These are phyloP conservation scores for Drosophila albomicans DNA, from an alignment of 1,140 invertebrate genomes.

Conservation along the genomic window DNA sequence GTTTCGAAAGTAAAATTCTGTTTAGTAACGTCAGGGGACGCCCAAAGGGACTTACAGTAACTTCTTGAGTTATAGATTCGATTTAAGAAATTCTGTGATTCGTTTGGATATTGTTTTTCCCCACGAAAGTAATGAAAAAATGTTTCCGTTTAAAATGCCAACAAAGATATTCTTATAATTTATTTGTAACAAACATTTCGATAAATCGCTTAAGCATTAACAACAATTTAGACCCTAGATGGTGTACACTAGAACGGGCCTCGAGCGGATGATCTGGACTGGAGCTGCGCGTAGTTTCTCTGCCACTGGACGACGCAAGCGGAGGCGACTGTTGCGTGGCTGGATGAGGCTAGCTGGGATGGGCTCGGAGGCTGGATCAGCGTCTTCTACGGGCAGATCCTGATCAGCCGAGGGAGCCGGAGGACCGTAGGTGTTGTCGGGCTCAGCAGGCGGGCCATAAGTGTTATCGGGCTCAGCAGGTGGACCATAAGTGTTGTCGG, in stretches of 20 bases:
- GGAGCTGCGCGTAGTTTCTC: slow-evolving; percentile 65
- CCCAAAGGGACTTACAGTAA: not conserved
- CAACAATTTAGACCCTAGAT: slow-evolving; percentile 49
- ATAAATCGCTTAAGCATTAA: slow-evolving; percentile 24
- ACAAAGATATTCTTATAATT: slow-evolving; percentile 27
- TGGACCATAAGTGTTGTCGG: slow-evolving; percentile 66
- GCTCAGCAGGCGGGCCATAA: slow-evolving; percentile 63
- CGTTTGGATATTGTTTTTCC: no score
- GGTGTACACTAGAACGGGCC: slow-evolving; percentile 70
- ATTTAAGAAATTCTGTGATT: not conserved
- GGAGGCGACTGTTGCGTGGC: slow-evolving; percentile 66
- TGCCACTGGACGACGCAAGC: slow-evolving; percentile 50
- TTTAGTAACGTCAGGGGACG: not conserved
- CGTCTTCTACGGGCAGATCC: slow-evolving; percentile 42
- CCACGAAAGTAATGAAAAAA: not conserved
- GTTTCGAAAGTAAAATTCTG: not conserved
- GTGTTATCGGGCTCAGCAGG: slow-evolving; percentile 67
- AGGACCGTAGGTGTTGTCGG: slow-evolving; percentile 29
- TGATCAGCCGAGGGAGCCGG: slow-evolving; percentile 43
- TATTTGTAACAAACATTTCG: slow-evolving; percentile 40
- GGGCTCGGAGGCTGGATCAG: slow-evolving; percentile 53
- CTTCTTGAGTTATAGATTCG: not conserved
- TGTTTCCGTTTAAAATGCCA: not conserved
- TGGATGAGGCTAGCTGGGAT: slow-evolving; percentile 71
- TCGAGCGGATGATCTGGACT: slow-evolving; percentile 68